Conservation (phyloP, 1,140 invertebrate species). For the Diuraphis noxia region DNA sequence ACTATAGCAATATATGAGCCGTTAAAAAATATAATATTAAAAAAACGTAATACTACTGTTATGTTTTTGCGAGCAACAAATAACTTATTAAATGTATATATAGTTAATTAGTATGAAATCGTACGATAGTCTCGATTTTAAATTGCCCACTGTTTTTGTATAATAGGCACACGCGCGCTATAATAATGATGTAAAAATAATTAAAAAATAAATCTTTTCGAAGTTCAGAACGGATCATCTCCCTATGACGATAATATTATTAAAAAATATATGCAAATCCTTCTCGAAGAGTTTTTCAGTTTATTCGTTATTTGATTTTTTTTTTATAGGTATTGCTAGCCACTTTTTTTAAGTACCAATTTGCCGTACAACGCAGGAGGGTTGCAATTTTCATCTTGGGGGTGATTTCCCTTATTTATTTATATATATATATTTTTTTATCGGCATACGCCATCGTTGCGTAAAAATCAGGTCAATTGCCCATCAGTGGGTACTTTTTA, state of each 20-base stretch:
- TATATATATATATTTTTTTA: constrained; percentile 21
- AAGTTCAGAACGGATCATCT: neutral
- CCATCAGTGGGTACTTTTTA: constrained; percentile 40
- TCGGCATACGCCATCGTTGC: constrained; percentile 22
- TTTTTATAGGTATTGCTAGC: neutral
- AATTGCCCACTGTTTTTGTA: neutral
- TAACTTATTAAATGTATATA: neutral
- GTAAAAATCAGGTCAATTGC: constrained; percentile 44
- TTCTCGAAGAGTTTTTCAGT: neutral
- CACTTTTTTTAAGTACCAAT: constrained; percentile 30
- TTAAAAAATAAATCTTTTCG: neutral
- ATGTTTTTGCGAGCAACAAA: neutral
- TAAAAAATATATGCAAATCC: neutral
- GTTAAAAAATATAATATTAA: neutral
- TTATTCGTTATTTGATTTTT: neutral
- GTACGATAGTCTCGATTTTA: neutral
- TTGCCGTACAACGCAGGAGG: neutral
- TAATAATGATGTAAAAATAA: constrained; percentile 6
- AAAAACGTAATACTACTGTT: neutral
- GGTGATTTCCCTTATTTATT: constrained; percentile 47
- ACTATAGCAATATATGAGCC: neutral
- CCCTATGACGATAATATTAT: neutral
- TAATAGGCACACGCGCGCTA: neutral
- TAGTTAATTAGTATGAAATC: neutral
- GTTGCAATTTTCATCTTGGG: constrained; percentile 32